phyloP scores from a whole-genome alignment of 2,888 invertebrate species.

The Aethes cnicana region DNA sequence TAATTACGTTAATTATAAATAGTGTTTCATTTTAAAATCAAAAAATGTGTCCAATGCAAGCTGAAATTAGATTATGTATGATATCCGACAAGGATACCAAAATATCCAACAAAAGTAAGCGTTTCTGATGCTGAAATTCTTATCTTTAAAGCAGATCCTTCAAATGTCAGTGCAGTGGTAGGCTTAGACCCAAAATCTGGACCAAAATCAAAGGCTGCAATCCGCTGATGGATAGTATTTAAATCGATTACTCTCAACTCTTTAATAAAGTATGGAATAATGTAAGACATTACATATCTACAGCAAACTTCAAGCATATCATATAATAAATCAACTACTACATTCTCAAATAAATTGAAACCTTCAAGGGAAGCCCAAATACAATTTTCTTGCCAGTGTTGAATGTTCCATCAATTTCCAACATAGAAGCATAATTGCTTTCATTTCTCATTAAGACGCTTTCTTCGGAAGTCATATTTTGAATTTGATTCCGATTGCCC shows the following conservation, averaged over 20 bases:
- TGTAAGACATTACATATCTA: slow-evolving; percentile 24
- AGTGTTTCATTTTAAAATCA: too few species aligned
- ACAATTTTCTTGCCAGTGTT: slow-evolving; percentile 1
- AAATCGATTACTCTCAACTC: not conserved
- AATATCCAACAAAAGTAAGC: too few species aligned
- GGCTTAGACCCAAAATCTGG: not conserved
- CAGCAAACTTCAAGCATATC: slow-evolving; percentile 23
- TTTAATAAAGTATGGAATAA: slow-evolving; percentile 8
- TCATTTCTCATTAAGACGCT: not conserved
- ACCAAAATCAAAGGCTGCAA: slow-evolving; percentile 12
- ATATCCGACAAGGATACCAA: too few species aligned
- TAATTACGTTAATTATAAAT: too few species aligned
- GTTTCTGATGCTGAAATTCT: too few species aligned
- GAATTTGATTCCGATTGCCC: not conserved
- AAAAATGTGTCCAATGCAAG: too few species aligned
- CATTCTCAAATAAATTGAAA: slow-evolving; percentile 8
- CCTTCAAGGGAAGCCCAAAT: slow-evolving; percentile 3
- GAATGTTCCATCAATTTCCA: not conserved
- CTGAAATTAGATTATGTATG: too few species aligned
- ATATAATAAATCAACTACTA: slow-evolving; percentile 14
- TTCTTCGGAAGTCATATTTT: slow-evolving; percentile 3
- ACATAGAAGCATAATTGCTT: not conserved
- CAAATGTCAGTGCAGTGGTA: not conserved
- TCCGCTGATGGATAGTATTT: not conserved
- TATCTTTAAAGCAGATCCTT: not conserved